Conservation (phyloP, 2,888 invertebrate species). For the Diarsia rubi region DNA sequence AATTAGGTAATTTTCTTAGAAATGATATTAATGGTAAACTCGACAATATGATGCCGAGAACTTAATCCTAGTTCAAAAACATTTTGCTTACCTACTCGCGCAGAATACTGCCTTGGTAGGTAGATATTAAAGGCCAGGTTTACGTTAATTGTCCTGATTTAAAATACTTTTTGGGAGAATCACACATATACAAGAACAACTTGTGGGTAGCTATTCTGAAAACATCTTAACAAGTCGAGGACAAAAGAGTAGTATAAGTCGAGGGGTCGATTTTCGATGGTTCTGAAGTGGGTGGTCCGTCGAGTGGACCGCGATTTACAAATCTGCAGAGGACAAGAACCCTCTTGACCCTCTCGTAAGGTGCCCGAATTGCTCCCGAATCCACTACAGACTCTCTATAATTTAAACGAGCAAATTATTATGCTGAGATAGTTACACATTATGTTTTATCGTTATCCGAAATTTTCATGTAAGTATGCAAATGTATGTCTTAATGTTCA, state of each 20-base stretch:
- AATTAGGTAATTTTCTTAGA: constrained; percentile 8
- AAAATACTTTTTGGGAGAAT: constrained; percentile 6
- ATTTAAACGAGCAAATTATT: constrained; percentile 47
- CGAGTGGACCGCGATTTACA: constrained; percentile 84
- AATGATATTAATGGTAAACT: constrained; percentile 2
- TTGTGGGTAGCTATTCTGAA: constrained; percentile 31
- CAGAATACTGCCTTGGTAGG: background rate
- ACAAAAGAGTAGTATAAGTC: constrained; percentile 75
- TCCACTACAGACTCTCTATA: constrained; percentile 65
- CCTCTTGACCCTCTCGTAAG: constrained; percentile 75
- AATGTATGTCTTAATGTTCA: constrained; percentile 27
- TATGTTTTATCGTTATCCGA: constrained; percentile 2
- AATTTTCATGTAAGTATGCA: constrained; percentile 12
- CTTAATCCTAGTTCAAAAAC: constrained; percentile 3
- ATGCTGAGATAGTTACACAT: constrained; percentile 8
- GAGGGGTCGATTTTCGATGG: constrained; percentile 69
- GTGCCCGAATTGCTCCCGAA: constrained; percentile 66
- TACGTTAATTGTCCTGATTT: background rate
- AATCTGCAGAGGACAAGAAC: constrained; percentile 82
- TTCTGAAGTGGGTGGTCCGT: constrained; percentile 75
- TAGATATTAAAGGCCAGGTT: background rate
- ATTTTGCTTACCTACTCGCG: background rate
- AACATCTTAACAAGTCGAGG: constrained; percentile 67
- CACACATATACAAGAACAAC: constrained; percentile 52
- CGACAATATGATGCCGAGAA: background rate